Evolutionary conservation across 2,797 vertebrate species (phyloP), one percentile per base, ranked within the genome.

Genomic region (Coluber constrictor): DNA sequence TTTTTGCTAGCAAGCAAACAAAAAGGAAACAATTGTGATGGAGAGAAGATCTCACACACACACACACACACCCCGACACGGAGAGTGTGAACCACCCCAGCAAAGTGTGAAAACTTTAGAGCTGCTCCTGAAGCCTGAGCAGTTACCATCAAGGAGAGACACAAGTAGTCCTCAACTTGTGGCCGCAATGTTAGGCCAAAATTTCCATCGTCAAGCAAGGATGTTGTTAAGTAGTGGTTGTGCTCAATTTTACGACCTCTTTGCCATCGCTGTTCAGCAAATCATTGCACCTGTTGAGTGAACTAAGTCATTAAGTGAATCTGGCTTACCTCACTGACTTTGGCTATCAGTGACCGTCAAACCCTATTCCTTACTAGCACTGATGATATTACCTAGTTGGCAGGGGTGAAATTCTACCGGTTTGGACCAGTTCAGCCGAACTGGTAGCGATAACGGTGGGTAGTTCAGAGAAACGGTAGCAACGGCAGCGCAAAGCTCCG

Each of bases 141-240:
- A 95, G 94, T 91, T 74, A n/a, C 83, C 37, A 37, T 92, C 93
- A 93, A 95, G 87, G 59, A n/a, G 27, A 89, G 87, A 47, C 61
- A 0, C 27, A 12, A 10, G 0, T 63, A 12, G 61, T 29, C 27
- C 10, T 63, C 4, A 0, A 29, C 4, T 11, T 27, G 0, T 11
- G 10, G 3, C 27, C 27, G 29, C 27, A 63, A 29, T 29, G 1
- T 63, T 27, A 13, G 27, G 4, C 61, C 61, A 63, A 29, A 2
- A 63, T 63, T 29, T 29, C 61, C 4, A 5, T 29, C 7, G 11
- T 11, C 4, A 63, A 13, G 27, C 61, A 66, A n/a, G 61, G 12
- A 29, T 15, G 27, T 15, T n/a, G 29, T n/a, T 66, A 66, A 66
- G 27, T n/a, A 0, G 59, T 60, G 13, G 61, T 15, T 66, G 29